These are phyloP conservation scores for Drosophila nr. fundita DNA, from an alignment of 2,888 invertebrate genomes.

Conservation along the genomic window DNA sequence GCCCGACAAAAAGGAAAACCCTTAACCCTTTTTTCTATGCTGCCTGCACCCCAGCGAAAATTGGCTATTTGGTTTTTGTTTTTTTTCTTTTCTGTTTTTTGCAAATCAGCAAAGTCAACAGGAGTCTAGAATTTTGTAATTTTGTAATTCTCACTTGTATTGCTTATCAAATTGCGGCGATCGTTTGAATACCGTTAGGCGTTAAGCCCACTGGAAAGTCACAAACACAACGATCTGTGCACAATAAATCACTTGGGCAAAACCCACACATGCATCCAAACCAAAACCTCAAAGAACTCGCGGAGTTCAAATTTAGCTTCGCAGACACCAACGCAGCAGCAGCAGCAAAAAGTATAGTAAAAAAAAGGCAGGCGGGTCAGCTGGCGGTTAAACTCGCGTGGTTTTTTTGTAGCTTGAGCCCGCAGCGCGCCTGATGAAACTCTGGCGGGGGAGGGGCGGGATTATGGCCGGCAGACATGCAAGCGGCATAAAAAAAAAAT, in stretches of 20 bases:
- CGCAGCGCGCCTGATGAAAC: slow-evolving; percentile 43
- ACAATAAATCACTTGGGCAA: slow-evolving; percentile 65
- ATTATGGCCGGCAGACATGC: slow-evolving; percentile 68
- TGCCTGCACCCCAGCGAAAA: slow-evolving; percentile 34
- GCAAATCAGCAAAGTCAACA: slow-evolving; percentile 75
- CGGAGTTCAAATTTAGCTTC: slow-evolving; percentile 36
- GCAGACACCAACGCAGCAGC: slow-evolving; percentile 38
- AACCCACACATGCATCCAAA: slow-evolving; percentile 38
- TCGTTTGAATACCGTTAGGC: slow-evolving; percentile 63
- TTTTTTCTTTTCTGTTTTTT: slow-evolving; percentile 40
- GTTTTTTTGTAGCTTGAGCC: slow-evolving; percentile 39
- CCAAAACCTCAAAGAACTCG: slow-evolving; percentile 19
- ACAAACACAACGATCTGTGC: slow-evolving; percentile 32
- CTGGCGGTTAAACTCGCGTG: slow-evolving; percentile 57
- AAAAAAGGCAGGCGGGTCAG: slow-evolving; percentile 42
- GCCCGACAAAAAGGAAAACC: neutral
- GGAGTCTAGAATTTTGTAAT: slow-evolving; percentile 14
- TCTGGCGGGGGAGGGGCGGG: neutral
- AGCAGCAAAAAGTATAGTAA: neutral
- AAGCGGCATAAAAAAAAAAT: slow-evolving; percentile 36
- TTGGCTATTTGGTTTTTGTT: slow-evolving; percentile 1
- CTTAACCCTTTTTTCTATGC: slow-evolving; percentile 61
- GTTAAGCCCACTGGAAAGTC: slow-evolving; percentile 49
- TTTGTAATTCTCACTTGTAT: slow-evolving; percentile 25
- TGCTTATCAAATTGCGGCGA: slow-evolving; percentile 65